Evolutionary conservation across 2,797 vertebrate genomes (phyloP).

Genomic region (Mycteria americana): DNA sequence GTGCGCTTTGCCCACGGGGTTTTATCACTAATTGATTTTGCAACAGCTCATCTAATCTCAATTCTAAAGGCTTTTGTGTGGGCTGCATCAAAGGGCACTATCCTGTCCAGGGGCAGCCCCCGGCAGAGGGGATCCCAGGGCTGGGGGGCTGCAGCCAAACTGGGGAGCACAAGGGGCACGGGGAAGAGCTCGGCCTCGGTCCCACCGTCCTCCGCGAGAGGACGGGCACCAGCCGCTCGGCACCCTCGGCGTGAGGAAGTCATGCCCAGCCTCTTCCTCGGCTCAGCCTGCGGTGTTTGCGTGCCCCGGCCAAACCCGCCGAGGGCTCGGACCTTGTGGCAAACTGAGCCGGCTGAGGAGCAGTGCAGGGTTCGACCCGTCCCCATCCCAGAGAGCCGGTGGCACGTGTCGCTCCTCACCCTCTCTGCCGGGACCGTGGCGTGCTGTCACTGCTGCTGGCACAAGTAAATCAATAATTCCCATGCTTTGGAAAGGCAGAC

Average conservation of each 20-base stretch:
- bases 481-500: background rate
- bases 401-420: background rate
- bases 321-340: accelerated
- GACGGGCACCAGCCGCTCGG: accelerated
- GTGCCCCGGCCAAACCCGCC: background rate
- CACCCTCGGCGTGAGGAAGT: background rate
- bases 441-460: no score
- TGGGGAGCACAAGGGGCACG: accelerated
- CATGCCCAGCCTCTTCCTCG: background rate
- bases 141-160: background rate
- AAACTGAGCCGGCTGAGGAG: accelerated
- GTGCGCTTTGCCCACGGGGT: conserved; percentile 33
- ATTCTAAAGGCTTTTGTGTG: background rate
- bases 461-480: background rate
- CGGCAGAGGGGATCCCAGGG: background rate
- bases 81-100: background rate
- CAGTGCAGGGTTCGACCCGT: background rate
- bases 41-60: background rate
- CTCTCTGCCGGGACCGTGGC: background rate
- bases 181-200: background rate
- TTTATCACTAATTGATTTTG: conserved; percentile 67
- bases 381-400: accelerated
- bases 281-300: accelerated
- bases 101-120: background rate
- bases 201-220: accelerated